Evolutionary conservation across 1,140 invertebrate species (phyloP).

Genomic region (Atopsyche davidsoni): DNA sequence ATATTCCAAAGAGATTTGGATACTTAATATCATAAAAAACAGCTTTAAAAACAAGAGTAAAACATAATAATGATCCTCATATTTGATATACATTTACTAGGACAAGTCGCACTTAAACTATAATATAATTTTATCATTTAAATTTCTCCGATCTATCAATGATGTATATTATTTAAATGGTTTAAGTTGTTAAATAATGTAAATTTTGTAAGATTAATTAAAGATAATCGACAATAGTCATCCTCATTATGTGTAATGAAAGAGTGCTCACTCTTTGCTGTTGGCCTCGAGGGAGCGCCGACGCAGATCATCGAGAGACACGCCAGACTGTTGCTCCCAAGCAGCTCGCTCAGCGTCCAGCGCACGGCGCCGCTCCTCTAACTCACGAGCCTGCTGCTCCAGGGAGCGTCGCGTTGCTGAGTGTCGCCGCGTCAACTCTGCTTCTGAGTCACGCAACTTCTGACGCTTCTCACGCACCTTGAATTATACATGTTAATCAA

Average conservation of each 20-base stretch:
- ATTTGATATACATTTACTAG: no score
- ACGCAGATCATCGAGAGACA: constrained; percentile 80
- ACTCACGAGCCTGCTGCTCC: constrained; percentile 82
- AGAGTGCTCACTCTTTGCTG: constrained; percentile 71
- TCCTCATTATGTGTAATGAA: constrained; percentile 12
- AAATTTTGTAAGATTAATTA: background rate
- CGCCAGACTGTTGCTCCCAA: constrained; percentile 87
- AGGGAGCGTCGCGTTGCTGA: constrained; percentile 59
- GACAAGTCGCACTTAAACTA: no score
- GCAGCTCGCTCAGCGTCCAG: constrained; percentile 81
- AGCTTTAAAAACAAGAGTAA: no score
- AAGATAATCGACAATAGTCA: no score
- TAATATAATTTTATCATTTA: no score
- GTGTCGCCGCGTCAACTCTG: constrained; percentile 65
- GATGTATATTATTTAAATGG: no score
- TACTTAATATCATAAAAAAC: no score
- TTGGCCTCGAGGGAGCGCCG: constrained; percentile 78
- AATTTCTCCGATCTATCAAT: no score
- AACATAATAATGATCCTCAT: no score
- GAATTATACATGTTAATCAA: background rate
- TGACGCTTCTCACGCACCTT: constrained; percentile 87
- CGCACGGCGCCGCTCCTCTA: constrained; percentile 81
- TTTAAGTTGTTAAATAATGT: background rate
- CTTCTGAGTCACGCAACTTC: constrained; percentile 87
- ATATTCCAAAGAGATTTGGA: no score